Evolutionary conservation across 2,113 vertebrate species (phyloP).

Genomic region (Emydocephalus ijimae): DNA sequence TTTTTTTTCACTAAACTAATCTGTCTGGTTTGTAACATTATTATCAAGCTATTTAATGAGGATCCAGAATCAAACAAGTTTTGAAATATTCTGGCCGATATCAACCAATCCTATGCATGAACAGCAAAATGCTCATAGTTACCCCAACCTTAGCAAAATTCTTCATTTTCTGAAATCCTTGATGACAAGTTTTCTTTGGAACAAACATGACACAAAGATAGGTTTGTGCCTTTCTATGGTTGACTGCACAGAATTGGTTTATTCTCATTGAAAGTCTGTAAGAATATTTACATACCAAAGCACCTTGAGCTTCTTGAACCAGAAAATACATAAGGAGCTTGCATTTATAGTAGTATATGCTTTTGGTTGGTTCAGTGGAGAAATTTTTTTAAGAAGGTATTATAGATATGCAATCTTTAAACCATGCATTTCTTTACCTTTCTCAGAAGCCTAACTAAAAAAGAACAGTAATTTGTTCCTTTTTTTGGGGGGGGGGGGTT

Average conservation of each 20-base stretch:
- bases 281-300: constrained; percentile 13
- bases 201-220: constrained; percentile 17
- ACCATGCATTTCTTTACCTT: neutral
- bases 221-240: neutral
- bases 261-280: constrained; percentile 3
- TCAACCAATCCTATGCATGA: neutral
- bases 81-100: neutral
- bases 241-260: neutral
- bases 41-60: neutral
- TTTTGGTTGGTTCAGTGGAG: neutral
- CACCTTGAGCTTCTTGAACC: neutral
- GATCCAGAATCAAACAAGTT: neutral
- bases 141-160: neutral
- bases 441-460: neutral
- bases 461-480: neutral
- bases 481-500: neutral
- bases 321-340: constrained; percentile 16
- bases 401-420: neutral
- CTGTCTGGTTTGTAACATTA: neutral
- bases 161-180: neutral
- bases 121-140: neutral
- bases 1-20: neutral
- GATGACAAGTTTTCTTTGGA: neutral
- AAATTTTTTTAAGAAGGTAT: neutral
- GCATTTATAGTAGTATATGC: neutral